Conservation (phyloP, 1,140 invertebrate genomes). For the Cardiocondyla obscurior region DNA sequence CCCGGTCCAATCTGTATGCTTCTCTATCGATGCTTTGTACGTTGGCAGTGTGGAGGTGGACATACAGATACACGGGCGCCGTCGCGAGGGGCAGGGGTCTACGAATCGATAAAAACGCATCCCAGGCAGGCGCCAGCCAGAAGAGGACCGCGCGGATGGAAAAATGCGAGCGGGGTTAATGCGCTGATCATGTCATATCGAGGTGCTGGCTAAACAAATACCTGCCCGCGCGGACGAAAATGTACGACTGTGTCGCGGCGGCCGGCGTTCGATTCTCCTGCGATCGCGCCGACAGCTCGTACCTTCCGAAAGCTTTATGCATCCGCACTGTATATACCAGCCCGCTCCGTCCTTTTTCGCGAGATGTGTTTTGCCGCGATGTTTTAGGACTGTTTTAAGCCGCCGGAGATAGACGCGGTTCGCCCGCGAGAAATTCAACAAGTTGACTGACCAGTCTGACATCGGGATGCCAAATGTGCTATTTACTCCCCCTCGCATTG, state of each 20-base stretch:
- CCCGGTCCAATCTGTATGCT: slow-evolving; percentile 83
- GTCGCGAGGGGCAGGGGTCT: slow-evolving; percentile 79
- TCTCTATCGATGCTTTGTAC: slow-evolving; percentile 82
- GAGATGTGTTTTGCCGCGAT: slow-evolving; percentile 6
- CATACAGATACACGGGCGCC: slow-evolving; percentile 75
- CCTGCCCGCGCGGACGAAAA: slow-evolving; percentile 62
- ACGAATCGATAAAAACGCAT: slow-evolving; percentile 85
- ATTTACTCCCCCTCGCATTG: not conserved
- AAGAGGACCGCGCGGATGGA: slow-evolving; percentile 80
- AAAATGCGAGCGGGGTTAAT: slow-evolving; percentile 83
- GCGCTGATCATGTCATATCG: slow-evolving; percentile 84
- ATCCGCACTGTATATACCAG: not conserved
- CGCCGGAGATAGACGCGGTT: slow-evolving; percentile 19
- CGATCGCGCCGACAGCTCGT: slow-evolving; percentile 54
- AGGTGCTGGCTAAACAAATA: slow-evolving; percentile 80
- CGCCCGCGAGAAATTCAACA: slow-evolving; percentile 44
- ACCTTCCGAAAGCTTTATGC: slow-evolving; percentile 41
- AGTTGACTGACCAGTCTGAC: slow-evolving; percentile 32
- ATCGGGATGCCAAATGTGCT: slow-evolving; percentile 5
- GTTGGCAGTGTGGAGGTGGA: slow-evolving; percentile 72
- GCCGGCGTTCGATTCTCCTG: slow-evolving; percentile 54
- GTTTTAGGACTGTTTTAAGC: slow-evolving; percentile 28
- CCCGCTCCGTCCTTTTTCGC: not conserved
- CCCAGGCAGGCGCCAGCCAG: slow-evolving; percentile 83
- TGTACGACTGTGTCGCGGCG: slow-evolving; percentile 69